Evolutionary conservation across 2,797 vertebrate genomes (phyloP).

Genomic region (Poecile montanus): DNA sequence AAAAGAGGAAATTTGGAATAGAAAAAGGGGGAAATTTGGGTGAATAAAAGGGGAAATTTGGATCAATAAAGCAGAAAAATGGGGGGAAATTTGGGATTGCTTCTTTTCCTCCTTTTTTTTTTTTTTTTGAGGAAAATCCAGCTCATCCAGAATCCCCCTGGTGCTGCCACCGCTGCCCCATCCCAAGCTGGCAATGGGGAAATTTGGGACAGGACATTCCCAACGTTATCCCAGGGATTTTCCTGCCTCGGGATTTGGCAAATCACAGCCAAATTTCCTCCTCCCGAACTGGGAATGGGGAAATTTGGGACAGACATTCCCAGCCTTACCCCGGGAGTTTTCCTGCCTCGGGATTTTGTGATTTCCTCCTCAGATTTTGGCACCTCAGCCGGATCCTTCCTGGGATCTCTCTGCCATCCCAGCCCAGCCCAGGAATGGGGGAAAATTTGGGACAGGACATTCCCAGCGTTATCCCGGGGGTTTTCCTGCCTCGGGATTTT

Average conservation of each 20-base stretch:
- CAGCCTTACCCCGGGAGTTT: not conserved
- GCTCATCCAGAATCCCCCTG: not conserved
- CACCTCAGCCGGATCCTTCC: not conserved
- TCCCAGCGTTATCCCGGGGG: not conserved
- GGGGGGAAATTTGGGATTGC: no score
- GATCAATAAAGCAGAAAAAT: no score
- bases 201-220: not conserved
- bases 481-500: not conserved
- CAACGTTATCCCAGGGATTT: not conserved
- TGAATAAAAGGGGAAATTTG: no score
- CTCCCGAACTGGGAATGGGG: not conserved
- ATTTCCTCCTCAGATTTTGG: not conserved
- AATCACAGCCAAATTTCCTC: not conserved
- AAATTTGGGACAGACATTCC: rapidly evolving
- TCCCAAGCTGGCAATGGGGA: not conserved
- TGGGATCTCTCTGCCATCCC: not conserved
- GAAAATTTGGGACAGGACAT: not conserved
- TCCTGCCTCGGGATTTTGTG: not conserved
- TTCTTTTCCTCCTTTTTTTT: not conserved
- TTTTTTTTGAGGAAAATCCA: not conserved
- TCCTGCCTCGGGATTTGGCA: not conserved
- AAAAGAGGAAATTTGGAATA: no score
- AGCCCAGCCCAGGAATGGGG: no score
- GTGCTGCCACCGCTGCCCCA: not conserved
- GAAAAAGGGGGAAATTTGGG: no score